phyloP scores from a whole-genome alignment of 2,888 invertebrate genomes.

The Selenia dentaria region DNA sequence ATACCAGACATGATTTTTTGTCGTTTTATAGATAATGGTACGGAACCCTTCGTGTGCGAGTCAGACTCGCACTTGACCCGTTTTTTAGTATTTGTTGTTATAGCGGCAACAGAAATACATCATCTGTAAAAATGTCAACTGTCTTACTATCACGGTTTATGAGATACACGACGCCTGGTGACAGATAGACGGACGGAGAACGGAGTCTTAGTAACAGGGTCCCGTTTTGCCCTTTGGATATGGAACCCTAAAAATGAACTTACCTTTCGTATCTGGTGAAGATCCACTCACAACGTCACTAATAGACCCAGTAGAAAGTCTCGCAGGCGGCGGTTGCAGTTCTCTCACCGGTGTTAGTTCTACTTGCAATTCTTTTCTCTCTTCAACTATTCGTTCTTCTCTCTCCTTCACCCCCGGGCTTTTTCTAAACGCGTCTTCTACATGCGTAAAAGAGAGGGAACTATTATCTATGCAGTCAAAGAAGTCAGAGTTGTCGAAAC shows the following conservation, averaged over 20 bases:
- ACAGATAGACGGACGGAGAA: too few species aligned
- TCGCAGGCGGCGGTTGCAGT: conserved; percentile 60
- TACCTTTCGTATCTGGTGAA: conserved; percentile 86
- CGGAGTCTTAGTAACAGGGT: too few species aligned
- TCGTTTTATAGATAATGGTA: too few species aligned
- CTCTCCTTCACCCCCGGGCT: conserved; percentile 71
- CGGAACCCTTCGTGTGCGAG: too few species aligned
- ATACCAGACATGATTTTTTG: too few species aligned
- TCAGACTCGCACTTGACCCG: too few species aligned
- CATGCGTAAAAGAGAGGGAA: conserved; percentile 76
- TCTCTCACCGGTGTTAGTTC: conserved; percentile 45
- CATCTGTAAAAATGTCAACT: too few species aligned
- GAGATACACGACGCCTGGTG: too few species aligned
- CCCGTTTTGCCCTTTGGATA: too few species aligned
- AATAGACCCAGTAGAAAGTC: conserved; percentile 86
- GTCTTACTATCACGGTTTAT: too few species aligned
- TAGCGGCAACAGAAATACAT: too few species aligned
- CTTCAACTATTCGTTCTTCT: conserved; percentile 58
- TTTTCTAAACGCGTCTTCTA: conserved; percentile 79
- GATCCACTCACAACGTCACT: conserved; percentile 87
- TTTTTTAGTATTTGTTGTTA: too few species aligned
- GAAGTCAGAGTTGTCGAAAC: conserved; percentile 80
- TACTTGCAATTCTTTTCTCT: conserved; percentile 47
- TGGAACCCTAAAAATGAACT: background rate
- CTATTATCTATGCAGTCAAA: conserved; percentile 82